phyloP scores from a whole-genome alignment of 2,113 vertebrate genomes.

The Fukomys damarensis region DNA sequence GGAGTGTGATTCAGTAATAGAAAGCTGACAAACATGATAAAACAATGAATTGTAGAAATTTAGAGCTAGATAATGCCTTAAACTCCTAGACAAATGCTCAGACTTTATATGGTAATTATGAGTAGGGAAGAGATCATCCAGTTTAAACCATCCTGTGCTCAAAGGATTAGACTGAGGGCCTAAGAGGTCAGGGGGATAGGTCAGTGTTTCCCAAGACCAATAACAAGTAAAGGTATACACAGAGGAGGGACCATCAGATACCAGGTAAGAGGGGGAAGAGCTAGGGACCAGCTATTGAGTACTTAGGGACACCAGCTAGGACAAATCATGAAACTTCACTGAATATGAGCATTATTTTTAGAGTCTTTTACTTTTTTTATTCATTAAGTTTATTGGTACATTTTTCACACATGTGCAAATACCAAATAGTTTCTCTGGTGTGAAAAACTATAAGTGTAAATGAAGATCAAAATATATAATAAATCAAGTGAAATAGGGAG shows the following conservation, averaged over 20 bases:
- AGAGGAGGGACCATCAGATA: not conserved
- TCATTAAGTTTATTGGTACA: too few species aligned
- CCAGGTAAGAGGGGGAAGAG: not conserved
- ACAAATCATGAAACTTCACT: not conserved
- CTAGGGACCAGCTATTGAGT: rapidly evolving
- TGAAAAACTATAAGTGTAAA: too few species aligned
- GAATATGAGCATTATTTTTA: not conserved
- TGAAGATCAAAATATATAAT: too few species aligned
- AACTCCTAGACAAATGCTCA: not conserved
- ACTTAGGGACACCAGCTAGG: not conserved
- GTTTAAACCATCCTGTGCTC: not conserved
- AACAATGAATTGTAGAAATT: not conserved
- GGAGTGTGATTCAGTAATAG: not conserved
- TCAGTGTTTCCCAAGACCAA: not conserved
- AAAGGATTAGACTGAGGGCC: not conserved
- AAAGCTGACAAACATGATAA: not conserved
- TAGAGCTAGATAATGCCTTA: not conserved
- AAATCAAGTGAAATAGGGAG: too few species aligned
- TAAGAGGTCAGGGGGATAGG: not conserved
- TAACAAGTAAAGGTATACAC: rapidly evolving
- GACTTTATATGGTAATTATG: not conserved
- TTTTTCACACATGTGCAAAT: too few species aligned
- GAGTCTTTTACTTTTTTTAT: not conserved
- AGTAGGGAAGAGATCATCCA: not conserved
- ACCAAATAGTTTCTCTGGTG: too few species aligned